These are phyloP conservation scores for Temnopleurus reevesii DNA, from an alignment of 53 echinoderm and acorn worm species.

Conservation along the genomic window DNA sequence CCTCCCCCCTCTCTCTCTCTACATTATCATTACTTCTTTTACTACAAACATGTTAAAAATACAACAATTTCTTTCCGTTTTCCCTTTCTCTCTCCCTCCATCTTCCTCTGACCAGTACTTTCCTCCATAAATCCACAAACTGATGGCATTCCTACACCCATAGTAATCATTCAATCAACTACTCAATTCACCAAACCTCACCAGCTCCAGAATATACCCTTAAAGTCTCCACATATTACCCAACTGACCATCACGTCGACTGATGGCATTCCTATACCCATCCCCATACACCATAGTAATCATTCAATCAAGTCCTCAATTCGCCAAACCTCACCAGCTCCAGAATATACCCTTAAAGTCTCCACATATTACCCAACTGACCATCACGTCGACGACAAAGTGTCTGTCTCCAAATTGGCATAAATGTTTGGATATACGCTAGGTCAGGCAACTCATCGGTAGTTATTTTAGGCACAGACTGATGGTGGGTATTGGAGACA, in stretches of 20 bases:
- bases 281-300: too few relatives aligned
- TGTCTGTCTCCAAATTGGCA: constrained; percentile 36
- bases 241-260: too few relatives aligned
- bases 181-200: not conserved
- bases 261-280: not conserved
- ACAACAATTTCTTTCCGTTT: not conserved
- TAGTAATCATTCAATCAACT: constrained; percentile 13
- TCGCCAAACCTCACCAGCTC: not conserved
- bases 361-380: not conserved
- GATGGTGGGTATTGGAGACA: not conserved
- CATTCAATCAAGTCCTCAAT: not conserved
- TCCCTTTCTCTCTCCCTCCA: not conserved
- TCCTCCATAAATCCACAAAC: not conserved
- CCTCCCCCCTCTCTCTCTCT: not conserved
- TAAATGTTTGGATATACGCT: constrained; percentile 42
- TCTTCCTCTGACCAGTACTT: too few relatives aligned
- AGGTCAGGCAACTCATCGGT: not conserved
- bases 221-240: too few relatives aligned
- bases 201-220: not conserved
- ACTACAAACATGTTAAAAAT: not conserved
- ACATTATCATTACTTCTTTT: not conserved
- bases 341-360: not conserved
- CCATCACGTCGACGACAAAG: constrained; percentile 32
- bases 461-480: not conserved
- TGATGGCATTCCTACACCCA: not conserved